Conservation (phyloP, 2,113 vertebrate genomes). For the Ceyx margarethae region DNA sequence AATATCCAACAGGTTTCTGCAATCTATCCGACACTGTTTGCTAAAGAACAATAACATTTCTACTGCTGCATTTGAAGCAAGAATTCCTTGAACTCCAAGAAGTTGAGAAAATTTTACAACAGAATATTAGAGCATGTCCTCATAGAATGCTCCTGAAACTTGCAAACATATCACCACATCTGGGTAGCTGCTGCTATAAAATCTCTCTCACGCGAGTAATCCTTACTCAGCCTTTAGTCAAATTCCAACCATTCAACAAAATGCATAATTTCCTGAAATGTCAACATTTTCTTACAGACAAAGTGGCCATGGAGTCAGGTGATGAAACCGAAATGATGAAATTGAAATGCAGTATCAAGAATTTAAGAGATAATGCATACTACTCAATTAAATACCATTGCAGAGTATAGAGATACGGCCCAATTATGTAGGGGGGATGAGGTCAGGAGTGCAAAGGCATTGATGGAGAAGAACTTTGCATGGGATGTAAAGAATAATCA, state of each 20-base stretch:
- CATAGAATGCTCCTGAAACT: not conserved
- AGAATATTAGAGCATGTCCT: not conserved
- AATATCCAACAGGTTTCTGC: constrained; percentile 21
- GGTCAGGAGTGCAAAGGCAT: too few species aligned
- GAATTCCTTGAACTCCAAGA: not conserved
- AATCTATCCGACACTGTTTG: constrained; percentile 6
- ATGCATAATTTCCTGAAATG: constrained; percentile 7
- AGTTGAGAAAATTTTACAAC: not conserved
- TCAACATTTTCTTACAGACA: not conserved
- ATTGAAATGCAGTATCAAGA: not conserved
- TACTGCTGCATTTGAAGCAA: not conserved
- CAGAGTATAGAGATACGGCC: too few species aligned
- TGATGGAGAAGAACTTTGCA: too few species aligned
- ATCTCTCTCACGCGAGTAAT: not conserved
- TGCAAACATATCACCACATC: not conserved
- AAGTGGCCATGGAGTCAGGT: not conserved
- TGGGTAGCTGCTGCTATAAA: constrained; percentile 2
- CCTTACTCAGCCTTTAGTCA: constrained; percentile 24
- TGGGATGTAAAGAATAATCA: too few species aligned
- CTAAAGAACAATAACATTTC: not conserved
- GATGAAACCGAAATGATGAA: not conserved
- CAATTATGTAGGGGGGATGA: too few species aligned
- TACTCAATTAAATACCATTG: not conserved
- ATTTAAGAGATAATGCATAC: not conserved
- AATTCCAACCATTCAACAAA: not conserved